phyloP scores from a whole-genome alignment of 2,888 invertebrate genomes.

The Atethmia centrago region DNA sequence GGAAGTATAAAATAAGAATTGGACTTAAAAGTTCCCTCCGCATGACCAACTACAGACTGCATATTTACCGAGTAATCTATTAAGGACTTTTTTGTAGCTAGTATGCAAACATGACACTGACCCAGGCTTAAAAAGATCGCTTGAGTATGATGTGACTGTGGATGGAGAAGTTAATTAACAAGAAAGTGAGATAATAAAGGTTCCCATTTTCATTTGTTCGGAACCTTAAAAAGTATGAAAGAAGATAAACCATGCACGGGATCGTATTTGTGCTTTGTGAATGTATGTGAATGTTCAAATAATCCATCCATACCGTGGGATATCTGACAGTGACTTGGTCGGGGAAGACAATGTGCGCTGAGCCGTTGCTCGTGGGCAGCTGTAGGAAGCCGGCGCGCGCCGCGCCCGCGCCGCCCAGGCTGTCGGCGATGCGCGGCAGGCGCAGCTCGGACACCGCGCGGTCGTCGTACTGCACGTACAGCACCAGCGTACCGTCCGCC shows the following conservation, averaged over 20 bases:
- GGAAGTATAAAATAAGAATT: not conserved
- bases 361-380: constrained; percentile 82
- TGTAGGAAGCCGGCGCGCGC: constrained; percentile 87
- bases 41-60: not conserved
- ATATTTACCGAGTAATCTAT: not conserved
- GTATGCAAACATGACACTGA: not conserved
- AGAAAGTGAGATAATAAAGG: not conserved
- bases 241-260: not conserved
- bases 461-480: constrained; percentile 97
- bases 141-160: not conserved
- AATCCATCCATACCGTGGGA: constrained; percentile 92
- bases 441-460: constrained; percentile 93
- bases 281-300: not conserved
- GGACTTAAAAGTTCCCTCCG: too few species aligned
- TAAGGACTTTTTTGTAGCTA: not conserved
- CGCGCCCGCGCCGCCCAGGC: constrained; percentile 91
- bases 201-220: not conserved
- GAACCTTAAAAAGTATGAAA: not conserved
- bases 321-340: constrained; percentile 95
- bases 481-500: constrained; percentile 94
- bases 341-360: constrained; percentile 93
- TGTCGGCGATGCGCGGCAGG: constrained; percentile 95
- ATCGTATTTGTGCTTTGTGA: not conserved
- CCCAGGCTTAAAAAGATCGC: not conserved
- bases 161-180: not conserved